Conservation (phyloP, 2,888 invertebrate genomes). For the Opisthograptis luteolata region DNA sequence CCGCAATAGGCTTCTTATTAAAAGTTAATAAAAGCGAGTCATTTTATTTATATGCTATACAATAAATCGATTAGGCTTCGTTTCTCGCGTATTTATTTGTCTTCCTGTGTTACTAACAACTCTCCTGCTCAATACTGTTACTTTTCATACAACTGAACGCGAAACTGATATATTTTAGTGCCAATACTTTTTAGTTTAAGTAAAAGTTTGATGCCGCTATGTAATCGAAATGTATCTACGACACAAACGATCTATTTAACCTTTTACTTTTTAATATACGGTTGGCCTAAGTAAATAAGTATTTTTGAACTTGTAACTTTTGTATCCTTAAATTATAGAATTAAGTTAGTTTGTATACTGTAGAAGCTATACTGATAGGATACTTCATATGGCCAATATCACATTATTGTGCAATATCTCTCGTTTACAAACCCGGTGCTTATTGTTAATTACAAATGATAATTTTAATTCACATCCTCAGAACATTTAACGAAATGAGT, state of each 20-base stretch:
- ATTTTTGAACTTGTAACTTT: conserved; percentile 55
- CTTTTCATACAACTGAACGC: conserved; percentile 49
- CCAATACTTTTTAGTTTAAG: conserved; percentile 76
- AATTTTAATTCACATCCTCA: conserved; percentile 60
- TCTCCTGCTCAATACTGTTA: conserved; percentile 58
- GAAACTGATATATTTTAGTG: conserved; percentile 75
- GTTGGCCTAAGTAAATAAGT: conserved; percentile 79
- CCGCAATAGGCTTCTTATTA: conserved; percentile 52
- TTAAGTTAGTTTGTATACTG: conserved; percentile 39
- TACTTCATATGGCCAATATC: conserved; percentile 41
- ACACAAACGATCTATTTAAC: conserved; percentile 56
- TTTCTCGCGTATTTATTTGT: conserved; percentile 27
- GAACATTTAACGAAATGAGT: conserved; percentile 68
- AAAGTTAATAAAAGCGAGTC: conserved; percentile 47
- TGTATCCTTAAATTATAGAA: conserved; percentile 54
- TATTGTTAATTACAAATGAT: conserved; percentile 48
- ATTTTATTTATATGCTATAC: conserved; percentile 48
- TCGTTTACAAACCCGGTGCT: conserved; percentile 66
- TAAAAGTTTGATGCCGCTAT: conserved; percentile 57
- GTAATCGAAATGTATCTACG: conserved; percentile 51
- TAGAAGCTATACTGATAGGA: conserved; percentile 36
- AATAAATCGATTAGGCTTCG: conserved; percentile 35
- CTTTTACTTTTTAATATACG: conserved; percentile 58
- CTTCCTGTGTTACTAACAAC: conserved; percentile 35
- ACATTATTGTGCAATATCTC: conserved; percentile 66